Conservation (phyloP, 2,797 vertebrate genomes). For the Silurus lanzhouensis region DNA sequence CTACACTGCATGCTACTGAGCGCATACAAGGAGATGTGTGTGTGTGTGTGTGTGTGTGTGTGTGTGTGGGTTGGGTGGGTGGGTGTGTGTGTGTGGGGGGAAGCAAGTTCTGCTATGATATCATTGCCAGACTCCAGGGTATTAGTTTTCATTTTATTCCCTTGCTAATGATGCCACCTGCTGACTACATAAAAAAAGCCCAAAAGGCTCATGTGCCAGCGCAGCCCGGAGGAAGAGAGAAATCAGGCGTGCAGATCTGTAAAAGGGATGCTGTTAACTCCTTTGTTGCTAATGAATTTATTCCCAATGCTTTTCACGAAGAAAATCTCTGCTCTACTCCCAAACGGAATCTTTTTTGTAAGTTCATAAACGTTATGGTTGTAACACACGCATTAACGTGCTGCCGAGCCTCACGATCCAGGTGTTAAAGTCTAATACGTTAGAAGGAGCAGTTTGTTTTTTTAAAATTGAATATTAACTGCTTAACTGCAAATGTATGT, state of each 20-base stretch:
- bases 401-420: background rate
- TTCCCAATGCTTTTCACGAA: conserved; percentile 15
- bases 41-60: too few relatives aligned
- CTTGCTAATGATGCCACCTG: conserved; percentile 85
- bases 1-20: conserved; percentile 59
- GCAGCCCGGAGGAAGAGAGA: conserved; percentile 63
- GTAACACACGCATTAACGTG: conserved; percentile 1
- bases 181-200: conserved; percentile 78
- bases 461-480: background rate
- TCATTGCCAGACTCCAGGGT: conserved; percentile 70
- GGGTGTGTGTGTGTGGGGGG: conserved; percentile 34
- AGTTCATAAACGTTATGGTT: conserved; percentile 16
- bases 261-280: conserved; percentile 61
- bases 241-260: conserved; percentile 53
- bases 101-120: conserved; percentile 70
- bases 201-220: conserved; percentile 61
- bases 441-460: background rate
- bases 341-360: background rate
- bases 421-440: background rate
- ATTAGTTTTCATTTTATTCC: conserved; percentile 79
- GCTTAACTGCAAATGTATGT: background rate
- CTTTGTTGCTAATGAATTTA: conserved; percentile 43
- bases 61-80: too few relatives aligned
- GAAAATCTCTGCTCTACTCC: background rate
- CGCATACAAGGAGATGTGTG: conserved; percentile 26